phyloP scores from a whole-genome alignment of 2,113 vertebrate genomes.

The Acinonyx jubatus region DNA sequence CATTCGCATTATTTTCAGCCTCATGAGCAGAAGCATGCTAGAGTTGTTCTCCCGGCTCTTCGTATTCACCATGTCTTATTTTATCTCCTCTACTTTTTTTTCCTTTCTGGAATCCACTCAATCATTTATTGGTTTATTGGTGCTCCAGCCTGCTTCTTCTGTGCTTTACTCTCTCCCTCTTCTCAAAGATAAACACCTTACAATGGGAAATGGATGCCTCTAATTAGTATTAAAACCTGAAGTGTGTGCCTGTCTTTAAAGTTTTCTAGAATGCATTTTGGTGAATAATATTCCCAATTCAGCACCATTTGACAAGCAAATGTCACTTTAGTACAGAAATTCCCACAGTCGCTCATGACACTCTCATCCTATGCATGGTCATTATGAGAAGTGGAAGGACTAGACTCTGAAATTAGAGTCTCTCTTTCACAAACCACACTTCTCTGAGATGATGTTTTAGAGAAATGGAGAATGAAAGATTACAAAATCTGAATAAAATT shows the following conservation, averaged over 20 bases:
- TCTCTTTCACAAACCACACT: slow-evolving; percentile 19
- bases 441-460: not conserved
- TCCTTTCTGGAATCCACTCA: slow-evolving; percentile 78
- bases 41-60: slow-evolving; percentile 74
- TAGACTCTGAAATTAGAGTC: not conserved
- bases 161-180: slow-evolving; percentile 79
- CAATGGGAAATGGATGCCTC: slow-evolving; percentile 84
- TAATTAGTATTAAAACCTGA: slow-evolving; percentile 87
- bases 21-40: slow-evolving; percentile 57
- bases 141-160: slow-evolving; percentile 78
- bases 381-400: slow-evolving; percentile 10
- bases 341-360: not conserved
- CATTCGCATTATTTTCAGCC: slow-evolving; percentile 68
- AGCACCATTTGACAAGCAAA: slow-evolving; percentile 76
- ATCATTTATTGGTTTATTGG: slow-evolving; percentile 79
- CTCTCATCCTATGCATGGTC: not conserved
- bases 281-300: slow-evolving; percentile 82
- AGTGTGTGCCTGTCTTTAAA: slow-evolving; percentile 80
- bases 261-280: slow-evolving; percentile 81
- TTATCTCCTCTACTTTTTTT: slow-evolving; percentile 77
- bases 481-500: slow-evolving; percentile 35
- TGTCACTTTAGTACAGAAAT: slow-evolving; percentile 63
- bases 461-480: not conserved
- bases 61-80: slow-evolving; percentile 75
- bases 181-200: slow-evolving; percentile 85